These are phyloP conservation scores for Hanleya hanleyi DNA, from an alignment of 2,888 invertebrate species.

Conservation along the genomic window DNA sequence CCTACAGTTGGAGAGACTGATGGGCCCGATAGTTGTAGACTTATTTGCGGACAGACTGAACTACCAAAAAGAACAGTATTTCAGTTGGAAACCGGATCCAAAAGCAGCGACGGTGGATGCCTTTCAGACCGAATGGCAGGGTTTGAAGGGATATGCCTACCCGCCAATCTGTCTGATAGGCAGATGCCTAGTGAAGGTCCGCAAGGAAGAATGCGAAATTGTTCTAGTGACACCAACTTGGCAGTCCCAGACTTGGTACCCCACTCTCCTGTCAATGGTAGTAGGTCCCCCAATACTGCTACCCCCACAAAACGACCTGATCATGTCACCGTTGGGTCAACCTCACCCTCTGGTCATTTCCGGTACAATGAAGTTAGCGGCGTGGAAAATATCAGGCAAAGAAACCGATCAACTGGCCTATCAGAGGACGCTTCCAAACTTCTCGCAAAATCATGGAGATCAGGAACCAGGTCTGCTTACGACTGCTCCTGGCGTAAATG, in stretches of 20 bases:
- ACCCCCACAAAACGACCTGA: conserved; percentile 5
- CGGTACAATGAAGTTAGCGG: conserved; percentile 8
- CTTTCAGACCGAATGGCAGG: conserved; percentile 1
- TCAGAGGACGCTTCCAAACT: conserved; percentile 19
- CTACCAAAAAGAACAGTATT: not conserved
- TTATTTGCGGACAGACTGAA: conserved; percentile 10
- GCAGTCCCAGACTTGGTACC: conserved; percentile 22
- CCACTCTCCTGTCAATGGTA: conserved; percentile 6
- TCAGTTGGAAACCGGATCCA: conserved; percentile 19
- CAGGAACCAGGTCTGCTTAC: conserved; percentile 21
- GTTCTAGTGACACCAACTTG: conserved; percentile 17
- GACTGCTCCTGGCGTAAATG: conserved; percentile 21
- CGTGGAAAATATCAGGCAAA: conserved; percentile 22
- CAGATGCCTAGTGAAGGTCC: not conserved
- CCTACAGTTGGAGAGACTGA: not conserved
- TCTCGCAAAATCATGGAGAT: not conserved
- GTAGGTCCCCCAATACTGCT: conserved; percentile 13
- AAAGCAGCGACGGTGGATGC: conserved; percentile 10
- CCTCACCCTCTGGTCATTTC: conserved; percentile 11
- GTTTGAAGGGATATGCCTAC: conserved; percentile 10
- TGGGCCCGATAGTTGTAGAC: not conserved
- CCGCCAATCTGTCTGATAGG: conserved; percentile 16
- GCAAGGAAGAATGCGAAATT: conserved; percentile 11
- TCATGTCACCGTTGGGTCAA: not conserved
- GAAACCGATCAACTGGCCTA: conserved; percentile 6